Evolutionary conservation across 2,113 vertebrate species (phyloP).

Genomic region (Collichthys lucidus): DNA sequence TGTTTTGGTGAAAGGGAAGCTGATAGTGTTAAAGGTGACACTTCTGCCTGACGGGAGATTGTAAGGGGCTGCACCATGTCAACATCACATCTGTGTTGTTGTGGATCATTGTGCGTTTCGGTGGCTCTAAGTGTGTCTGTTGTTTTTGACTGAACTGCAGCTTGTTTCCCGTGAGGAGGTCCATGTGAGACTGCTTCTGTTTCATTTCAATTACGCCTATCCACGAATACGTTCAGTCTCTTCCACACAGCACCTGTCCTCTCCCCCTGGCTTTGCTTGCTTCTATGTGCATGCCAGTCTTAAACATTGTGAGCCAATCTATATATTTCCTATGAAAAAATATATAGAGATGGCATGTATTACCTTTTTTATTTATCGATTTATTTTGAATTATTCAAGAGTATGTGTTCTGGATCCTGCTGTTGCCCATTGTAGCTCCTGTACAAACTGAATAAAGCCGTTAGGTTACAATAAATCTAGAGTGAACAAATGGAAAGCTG

Average conservation of each 20-base stretch:
- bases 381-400: background rate
- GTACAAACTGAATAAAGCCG: background rate
- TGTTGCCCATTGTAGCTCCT: slow-evolving; percentile 43
- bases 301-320: slow-evolving; percentile 33
- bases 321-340: slow-evolving; percentile 51
- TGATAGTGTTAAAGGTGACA: background rate
- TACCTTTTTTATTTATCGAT: background rate
- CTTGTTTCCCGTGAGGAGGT: slow-evolving; percentile 11
- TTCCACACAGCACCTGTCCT: slow-evolving; percentile 51
- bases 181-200: slow-evolving; percentile 24
- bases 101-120: slow-evolving; percentile 5
- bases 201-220: slow-evolving; percentile 61
- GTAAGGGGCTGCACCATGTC: slow-evolving; percentile 28
- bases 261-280: slow-evolving; percentile 75
- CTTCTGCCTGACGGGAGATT: background rate
- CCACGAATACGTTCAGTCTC: slow-evolving; percentile 36
- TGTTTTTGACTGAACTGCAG: slow-evolving; percentile 25
- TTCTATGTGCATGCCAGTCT: slow-evolving; percentile 67
- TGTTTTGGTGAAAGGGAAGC: background rate
- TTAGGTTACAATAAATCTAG: background rate
- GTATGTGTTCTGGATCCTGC: slow-evolving; percentile 83
- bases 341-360: slow-evolving; percentile 53
- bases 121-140: slow-evolving; percentile 34
- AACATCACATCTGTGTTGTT: slow-evolving; percentile 33
- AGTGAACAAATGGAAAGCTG: slow-evolving; percentile 12